Base-by-base conservation (phyloP, 2,888 invertebrate species). In the Exephanes ischioxanthus region DNA sequence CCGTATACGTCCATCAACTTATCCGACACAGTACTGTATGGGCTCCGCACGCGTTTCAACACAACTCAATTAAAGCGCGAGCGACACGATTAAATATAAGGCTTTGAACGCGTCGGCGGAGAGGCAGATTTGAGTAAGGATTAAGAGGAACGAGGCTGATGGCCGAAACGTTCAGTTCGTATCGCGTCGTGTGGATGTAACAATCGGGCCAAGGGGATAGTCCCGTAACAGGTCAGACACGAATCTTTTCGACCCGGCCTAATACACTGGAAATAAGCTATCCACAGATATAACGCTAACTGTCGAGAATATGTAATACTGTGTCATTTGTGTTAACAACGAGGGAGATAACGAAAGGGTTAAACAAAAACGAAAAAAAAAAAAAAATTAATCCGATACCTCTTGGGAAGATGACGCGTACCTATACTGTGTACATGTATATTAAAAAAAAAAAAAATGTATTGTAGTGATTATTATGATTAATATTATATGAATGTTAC, bases 401-500 rank as follows among this genome's bases (percentile, higher is more conserved):
- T 77, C 84, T 85, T 78, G 79, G 78, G 53, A 84, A 45, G 51
- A 85, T 71, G 66, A 80, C 70, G 61, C 78, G 75, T 83, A 83
- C 78, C 67, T 85, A 80, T 80, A 80, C 67, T 80, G 51, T 86
- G 81, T 86, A 86, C 76, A 84, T 78, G 80, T 82, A 78, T 85
- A 80, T 84, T 84, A 80, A 71, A 61, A 80, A 82, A 82, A 80
- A 76, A 77, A 78, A 48, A 78, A 66, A 63, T 83, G 79, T 84
- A 83, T 78, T 78, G 45, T 61, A 22, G 53, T 11, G 22, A 70
- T 70, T 71, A 71, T 71, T 33, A 53, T 55, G 16, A 71, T 71
- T 66, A 81, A 73, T 84, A 84, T 85, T 81, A 85, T 78, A 86
- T 86, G 76, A 86, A 88, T 88, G 85, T 88, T 88, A 87, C 70